phyloP scores from a whole-genome alignment of 2,888 invertebrate species.

The Syrphus vitripennis region DNA sequence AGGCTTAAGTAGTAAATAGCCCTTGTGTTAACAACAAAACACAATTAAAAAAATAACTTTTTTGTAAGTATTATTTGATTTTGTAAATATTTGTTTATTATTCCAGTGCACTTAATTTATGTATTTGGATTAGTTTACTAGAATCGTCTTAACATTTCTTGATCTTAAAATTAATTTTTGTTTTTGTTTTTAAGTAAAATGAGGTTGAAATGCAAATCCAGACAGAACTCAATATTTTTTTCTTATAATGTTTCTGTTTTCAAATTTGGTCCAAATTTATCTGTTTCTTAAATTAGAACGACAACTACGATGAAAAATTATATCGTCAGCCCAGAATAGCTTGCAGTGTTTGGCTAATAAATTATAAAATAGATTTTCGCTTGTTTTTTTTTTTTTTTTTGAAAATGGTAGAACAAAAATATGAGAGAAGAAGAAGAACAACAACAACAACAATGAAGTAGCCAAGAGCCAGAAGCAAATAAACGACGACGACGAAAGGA shows the following conservation, averaged over 20 bases:
- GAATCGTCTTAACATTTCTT: no score
- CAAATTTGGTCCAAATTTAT: neutral
- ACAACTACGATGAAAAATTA: neutral
- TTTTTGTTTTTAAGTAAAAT: no score
- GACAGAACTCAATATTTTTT: neutral
- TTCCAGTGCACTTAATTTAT: no score
- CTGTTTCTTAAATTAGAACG: slow-evolving; percentile 5
- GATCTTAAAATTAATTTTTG: no score
- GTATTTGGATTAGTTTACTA: no score
- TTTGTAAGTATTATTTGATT: no score
- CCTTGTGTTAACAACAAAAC: no score
- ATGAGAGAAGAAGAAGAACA: slow-evolving; percentile 18
- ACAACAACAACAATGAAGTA: slow-evolving; percentile 11
- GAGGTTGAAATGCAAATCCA: neutral
- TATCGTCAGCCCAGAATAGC: neutral
- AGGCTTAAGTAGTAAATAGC: no score
- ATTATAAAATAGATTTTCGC: slow-evolving; percentile 62
- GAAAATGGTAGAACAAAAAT: neutral
- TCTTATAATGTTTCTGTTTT: neutral
- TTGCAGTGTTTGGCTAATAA: slow-evolving; percentile 55
- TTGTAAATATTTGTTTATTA: no score
- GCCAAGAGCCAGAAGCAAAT: slow-evolving; percentile 15
- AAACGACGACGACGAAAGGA: slow-evolving; percentile 67
- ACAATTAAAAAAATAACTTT: no score
- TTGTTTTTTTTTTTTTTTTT: slow-evolving; percentile 13